These are phyloP conservation scores for Taurulus bubalis DNA, from an alignment of 2,113 vertebrate species.

Conservation along the genomic window DNA sequence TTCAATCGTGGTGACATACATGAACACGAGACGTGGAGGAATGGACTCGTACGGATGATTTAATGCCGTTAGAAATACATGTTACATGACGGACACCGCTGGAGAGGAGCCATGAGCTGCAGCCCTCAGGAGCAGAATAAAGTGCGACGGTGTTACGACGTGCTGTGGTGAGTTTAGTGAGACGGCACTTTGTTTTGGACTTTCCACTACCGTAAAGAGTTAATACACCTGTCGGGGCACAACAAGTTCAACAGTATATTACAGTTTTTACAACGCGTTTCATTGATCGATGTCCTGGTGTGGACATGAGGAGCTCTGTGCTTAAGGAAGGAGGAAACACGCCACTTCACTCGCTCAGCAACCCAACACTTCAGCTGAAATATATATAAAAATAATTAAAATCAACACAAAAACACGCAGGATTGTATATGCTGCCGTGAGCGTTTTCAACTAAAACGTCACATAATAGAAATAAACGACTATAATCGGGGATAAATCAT, in stretches of 20 bases:
- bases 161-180: neutral
- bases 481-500: neutral
- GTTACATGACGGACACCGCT: conserved; percentile 62
- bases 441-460: conserved; percentile 31
- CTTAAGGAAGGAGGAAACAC: no score
- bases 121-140: no score
- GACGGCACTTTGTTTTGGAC: neutral
- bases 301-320: no score
- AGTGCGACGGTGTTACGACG: conserved; percentile 34
- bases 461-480: conserved; percentile 46
- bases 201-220: neutral
- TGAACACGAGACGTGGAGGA: neutral
- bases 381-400: neutral
- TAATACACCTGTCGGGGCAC: conserved; percentile 10
- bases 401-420: conserved; percentile 17
- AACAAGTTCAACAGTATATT: conserved; percentile 22
- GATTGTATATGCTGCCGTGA: conserved; percentile 21
- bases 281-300: conserved; percentile 8
- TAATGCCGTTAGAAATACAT: conserved; percentile 66
- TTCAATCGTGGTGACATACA: neutral
- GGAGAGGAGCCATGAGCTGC: conserved; percentile 20
- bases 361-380: no score
- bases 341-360: no score
- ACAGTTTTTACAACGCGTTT: conserved; percentile 45
- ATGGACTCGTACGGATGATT: conserved; percentile 46